Evolutionary conservation across 2,888 invertebrate species (phyloP), one percentile per base, ranked within the genome.

Genomic region (Graphium colonna): DNA sequence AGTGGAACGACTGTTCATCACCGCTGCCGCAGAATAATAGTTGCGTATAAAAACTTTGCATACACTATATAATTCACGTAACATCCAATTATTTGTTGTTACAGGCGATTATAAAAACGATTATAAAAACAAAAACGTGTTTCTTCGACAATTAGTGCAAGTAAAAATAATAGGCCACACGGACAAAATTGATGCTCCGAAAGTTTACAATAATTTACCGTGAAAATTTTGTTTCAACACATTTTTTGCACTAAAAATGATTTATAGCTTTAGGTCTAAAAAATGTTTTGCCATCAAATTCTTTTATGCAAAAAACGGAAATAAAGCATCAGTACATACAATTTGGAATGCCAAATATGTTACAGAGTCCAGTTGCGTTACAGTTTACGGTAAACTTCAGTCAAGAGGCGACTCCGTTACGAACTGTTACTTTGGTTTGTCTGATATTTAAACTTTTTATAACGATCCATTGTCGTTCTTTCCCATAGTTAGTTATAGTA

Each of bases 341-440:
- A 44, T 13, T 15, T 7, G 16, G 15, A 31, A 31, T 9, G 31
- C 10, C 31, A 31, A 31, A 31, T 9, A 31, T 31, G 31, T 31
- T 31, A 31, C 31, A 10, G 31, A 31, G 10, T 31, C 31, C 31
- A 31, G 9, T 18, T 36, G 12, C 12, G 31, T 33, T 36, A 33
- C 17, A 17, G 31, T 10, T 31, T 31, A 31, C 21, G 21, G 21
- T 21, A 21, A 21, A 21, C 21, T 21, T 21, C 33, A 17, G 42
- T 21, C 50, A 42, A 26, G 44, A 51, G 17, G 12, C 38, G 51
- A 51, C 38, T 51, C 51, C 44, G 44, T 51, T 51, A 44, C 36
- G 43, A 15, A 39, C 18, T 52, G 44, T 44, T 39, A 51, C 44
- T 51, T 51, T 45, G 39, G 31, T 18, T 21, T 13, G 3, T 31